Evolutionary conservation across 2,797 vertebrate genomes (phyloP), one percentile per base, ranked within the genome.

Genomic region (Phyllotis vaccarum): DNA sequence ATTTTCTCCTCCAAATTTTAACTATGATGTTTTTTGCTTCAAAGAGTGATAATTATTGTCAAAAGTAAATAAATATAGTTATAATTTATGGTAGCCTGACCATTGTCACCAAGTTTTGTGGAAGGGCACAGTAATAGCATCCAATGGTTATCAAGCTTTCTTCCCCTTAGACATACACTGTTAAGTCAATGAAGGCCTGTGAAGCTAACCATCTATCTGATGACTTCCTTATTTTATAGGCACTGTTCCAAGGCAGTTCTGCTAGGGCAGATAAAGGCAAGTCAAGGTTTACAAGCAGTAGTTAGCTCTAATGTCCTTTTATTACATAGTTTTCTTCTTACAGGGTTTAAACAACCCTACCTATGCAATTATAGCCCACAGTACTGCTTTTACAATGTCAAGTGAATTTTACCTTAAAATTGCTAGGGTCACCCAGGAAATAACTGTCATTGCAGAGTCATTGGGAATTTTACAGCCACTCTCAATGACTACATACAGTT

Each of bases 371-470:
- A 90, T 34, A 97, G 64, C 58, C 58, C 89, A 81, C 93, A 94
- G 86, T 29, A 79, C 8, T 31, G 27, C 4, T 93, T 97, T 97
- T 96, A 94, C 96, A 97, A 97, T 78, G 94, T 89, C 74, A 93
- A 97, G 40, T 62, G 86, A 94, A 97, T 87, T 96, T 98, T 97
- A 95, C 97, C 98, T 98, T 56, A 58, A 97, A 98, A 79, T 96
- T 96, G 13, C 95, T 97, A 97, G 96, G 78, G 92, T 98, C 91
- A 94, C n/a, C 5, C 4, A 85, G 89, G 89, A 93, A 95, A 94
- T 86, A 92, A 64, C 74, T 96, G 91, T 93, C 86, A 86, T 60
- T 29, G 90, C 94, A 95, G 37, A 97, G 93, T 79, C 89, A 37
- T 95, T 94, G 92, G 87, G 95, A 97, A 64, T 97, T 97, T 97